phyloP scores from a whole-genome alignment of 2,888 invertebrate genomes.

The Oligia latruncula region DNA sequence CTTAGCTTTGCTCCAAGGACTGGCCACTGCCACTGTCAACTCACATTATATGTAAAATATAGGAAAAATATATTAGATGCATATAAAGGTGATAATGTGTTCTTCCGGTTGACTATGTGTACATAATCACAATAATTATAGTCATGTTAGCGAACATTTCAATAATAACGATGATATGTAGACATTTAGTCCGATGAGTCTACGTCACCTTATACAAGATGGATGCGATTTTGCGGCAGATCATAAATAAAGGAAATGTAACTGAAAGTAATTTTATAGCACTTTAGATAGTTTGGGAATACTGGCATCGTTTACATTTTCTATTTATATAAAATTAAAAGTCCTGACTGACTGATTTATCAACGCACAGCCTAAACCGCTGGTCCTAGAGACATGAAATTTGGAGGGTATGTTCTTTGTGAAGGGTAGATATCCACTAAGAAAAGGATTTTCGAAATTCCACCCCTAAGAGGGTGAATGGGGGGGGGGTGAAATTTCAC shows the following conservation, averaged over 20 bases:
- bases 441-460: too few relatives aligned
- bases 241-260: background rate
- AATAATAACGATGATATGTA: slow-evolving; percentile 23
- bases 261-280: background rate
- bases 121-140: slow-evolving; percentile 19
- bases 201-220: slow-evolving; percentile 10
- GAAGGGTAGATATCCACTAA: too few relatives aligned
- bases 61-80: background rate
- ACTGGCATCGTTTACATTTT: background rate
- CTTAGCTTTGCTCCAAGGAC: slow-evolving; percentile 1
- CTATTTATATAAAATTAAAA: too few relatives aligned
- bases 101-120: slow-evolving; percentile 44
- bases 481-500: too few relatives aligned
- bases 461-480: too few relatives aligned
- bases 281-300: background rate
- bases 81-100: slow-evolving; percentile 29
- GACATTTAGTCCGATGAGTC: background rate
- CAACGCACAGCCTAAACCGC: too few relatives aligned
- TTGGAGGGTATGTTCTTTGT: too few relatives aligned
- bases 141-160: slow-evolving; percentile 1
- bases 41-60: slow-evolving; percentile 34
- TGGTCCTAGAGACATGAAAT: too few relatives aligned
- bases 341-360: too few relatives aligned
- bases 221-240: background rate
- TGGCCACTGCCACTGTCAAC: background rate